Base-by-base conservation (phyloP, 1,140 invertebrate species). In the Aphelenchoides avenae region DNA sequence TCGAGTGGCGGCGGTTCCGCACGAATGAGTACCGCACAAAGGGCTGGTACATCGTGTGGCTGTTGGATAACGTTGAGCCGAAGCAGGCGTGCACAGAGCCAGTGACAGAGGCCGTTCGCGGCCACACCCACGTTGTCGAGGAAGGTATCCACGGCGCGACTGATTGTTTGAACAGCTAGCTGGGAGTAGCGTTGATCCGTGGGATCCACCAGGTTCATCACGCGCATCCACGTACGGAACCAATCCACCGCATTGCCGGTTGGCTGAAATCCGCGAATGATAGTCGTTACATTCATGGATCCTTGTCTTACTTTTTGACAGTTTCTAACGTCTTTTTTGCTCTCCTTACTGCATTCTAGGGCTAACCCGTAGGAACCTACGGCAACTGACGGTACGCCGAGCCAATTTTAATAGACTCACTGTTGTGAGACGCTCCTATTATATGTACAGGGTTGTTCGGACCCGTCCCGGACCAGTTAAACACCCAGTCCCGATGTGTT, bases 181-280 rank as follows among this genome's bases (percentile, higher is more conserved):
- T 71, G 49, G 3, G 49, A 40, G 33, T 66, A 49, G n/a, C 40
- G 33, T n/a, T 33, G 22, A 27, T 71, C 22, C 26, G 64, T 37
- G 15, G 66, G 37, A 34, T 67, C 64, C 33, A 69, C 62, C 29
- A 69, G 33, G 43, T 46, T 57, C 15, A 69, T 49, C 11, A 69
- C 34, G 18, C 66, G 64, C 62, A 72, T 71, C 66, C 66, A 69
- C 33, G 36, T 33, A 15, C 66, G 69, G 15, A 72, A 40, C 66
- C 66, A 69, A 29, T 42, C 31, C 3, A 29, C 37, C n/a, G 53
- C 37, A 39, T 67, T 43, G 22, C 52, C 61, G 13, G 49, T 65
- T n/a, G 58, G 53, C 64, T 66, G 26, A 66, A 66, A 71, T 20
- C 6, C 47, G 13, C 22, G 18, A 11, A 6, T 39, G 1, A 7